Evolutionary conservation across 1,140 invertebrate genomes (phyloP).

Genomic region (Microplitis demolitor): DNA sequence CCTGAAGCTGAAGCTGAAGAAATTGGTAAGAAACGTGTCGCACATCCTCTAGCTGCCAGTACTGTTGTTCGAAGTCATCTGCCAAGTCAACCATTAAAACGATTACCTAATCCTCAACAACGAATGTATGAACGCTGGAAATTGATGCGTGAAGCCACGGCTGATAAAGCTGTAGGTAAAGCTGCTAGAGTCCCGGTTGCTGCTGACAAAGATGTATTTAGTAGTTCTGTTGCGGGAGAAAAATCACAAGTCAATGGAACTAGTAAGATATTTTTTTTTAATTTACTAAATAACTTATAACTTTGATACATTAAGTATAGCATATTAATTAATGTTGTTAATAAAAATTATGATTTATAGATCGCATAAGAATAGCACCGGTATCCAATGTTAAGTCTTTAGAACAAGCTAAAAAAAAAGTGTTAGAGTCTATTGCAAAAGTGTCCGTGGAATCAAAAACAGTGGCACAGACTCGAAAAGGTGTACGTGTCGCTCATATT

Average conservation of each 20-base stretch:
- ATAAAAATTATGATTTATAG: constrained; percentile 27
- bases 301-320: neutral
- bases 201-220: constrained; percentile 10
- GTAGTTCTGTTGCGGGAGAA: neutral
- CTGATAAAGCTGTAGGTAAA: constrained; percentile 43
- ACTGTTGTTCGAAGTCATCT: constrained; percentile 33
- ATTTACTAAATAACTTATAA: neutral
- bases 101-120: constrained; percentile 49
- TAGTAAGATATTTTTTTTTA: constrained; percentile 32
- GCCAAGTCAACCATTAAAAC: constrained; percentile 46
- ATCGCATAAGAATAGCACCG: constrained; percentile 65
- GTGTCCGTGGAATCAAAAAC: constrained; percentile 60
- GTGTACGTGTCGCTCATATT: constrained; percentile 72
- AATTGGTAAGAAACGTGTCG: constrained; percentile 49
- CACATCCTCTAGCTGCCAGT: constrained; percentile 50
- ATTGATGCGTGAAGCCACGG: constrained; percentile 44
- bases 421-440: constrained; percentile 56
- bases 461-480: constrained; percentile 71
- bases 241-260: constrained; percentile 48
- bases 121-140: constrained; percentile 57
- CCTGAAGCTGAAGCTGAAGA: constrained; percentile 45
- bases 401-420: constrained; percentile 65
- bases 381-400: constrained; percentile 67
- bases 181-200: neutral
- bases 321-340: neutral